These are phyloP conservation scores for Eupithecia exiguata DNA, from an alignment of 2,888 invertebrate species.

Conservation along the genomic window DNA sequence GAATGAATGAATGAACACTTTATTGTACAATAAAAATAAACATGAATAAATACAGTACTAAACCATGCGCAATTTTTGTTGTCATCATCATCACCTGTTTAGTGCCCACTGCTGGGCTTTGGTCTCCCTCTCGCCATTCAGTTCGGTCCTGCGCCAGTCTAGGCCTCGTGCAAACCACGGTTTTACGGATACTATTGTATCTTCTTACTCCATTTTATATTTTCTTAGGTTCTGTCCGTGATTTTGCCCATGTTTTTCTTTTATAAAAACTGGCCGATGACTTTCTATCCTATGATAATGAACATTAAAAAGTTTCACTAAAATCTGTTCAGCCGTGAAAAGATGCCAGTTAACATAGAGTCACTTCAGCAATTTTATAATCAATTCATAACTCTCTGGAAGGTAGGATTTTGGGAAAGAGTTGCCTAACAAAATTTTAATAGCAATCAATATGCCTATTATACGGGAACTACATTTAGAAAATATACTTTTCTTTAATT, in stretches of 20 bases:
- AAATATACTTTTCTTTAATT: too few relatives aligned
- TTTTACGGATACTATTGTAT: too few relatives aligned
- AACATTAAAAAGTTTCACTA: not conserved
- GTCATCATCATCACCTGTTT: not conserved
- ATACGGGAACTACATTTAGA: too few relatives aligned
- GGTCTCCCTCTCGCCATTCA: not conserved
- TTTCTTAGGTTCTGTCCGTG: not conserved
- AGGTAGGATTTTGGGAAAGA: not conserved
- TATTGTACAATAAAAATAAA: too few relatives aligned
- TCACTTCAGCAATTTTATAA: too few relatives aligned
- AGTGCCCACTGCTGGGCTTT: not conserved
- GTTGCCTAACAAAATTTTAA: not conserved
- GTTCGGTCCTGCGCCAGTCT: not conserved
- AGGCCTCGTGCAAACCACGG: too few relatives aligned
- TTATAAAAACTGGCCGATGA: not conserved
- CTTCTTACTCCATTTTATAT: too few relatives aligned
- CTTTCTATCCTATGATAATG: not conserved
- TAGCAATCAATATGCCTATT: too few relatives aligned
- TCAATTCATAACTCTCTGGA: too few relatives aligned
- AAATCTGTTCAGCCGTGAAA: not conserved
- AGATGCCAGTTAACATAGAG: too few relatives aligned
- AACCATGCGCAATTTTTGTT: not conserved
- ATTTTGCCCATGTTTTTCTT: not conserved
- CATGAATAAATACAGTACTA: too few relatives aligned
- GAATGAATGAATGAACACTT: too few relatives aligned